These are phyloP conservation scores for Eulemur rufifrons DNA, from an alignment of 2,113 vertebrate genomes.

Conservation along the genomic window DNA sequence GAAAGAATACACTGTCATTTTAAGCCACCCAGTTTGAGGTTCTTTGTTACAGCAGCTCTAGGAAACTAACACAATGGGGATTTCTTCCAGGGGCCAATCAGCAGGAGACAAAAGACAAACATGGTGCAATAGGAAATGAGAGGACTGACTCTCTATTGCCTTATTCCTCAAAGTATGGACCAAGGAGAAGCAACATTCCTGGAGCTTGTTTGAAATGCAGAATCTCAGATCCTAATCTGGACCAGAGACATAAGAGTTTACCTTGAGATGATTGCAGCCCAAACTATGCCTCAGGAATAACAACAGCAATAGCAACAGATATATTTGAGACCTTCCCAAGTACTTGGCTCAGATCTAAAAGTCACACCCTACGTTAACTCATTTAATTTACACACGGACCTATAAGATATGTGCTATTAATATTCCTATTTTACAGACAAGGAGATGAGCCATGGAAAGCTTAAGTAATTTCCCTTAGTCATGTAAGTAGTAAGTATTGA, in stretches of 20 bases:
- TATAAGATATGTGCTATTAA: background rate
- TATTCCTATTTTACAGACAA: background rate
- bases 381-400: background rate
- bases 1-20: background rate
- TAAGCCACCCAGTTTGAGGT: background rate
- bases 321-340: background rate
- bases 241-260: background rate
- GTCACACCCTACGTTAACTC: background rate
- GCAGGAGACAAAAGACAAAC: background rate
- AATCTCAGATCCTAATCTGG: background rate
- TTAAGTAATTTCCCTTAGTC: background rate
- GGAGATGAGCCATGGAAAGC: background rate
- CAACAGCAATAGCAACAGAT: background rate
- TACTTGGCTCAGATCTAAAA: background rate
- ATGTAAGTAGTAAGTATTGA: background rate
- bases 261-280: background rate
- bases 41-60: background rate
- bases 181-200: background rate
- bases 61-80: background rate
- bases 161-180: background rate
- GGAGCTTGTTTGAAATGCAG: background rate
- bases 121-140: too few species aligned
- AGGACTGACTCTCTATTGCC: background rate
- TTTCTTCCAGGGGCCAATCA: background rate
- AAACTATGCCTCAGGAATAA: background rate